Conservation (phyloP, 1,140 invertebrate species). For the Cotesia typhae region DNA sequence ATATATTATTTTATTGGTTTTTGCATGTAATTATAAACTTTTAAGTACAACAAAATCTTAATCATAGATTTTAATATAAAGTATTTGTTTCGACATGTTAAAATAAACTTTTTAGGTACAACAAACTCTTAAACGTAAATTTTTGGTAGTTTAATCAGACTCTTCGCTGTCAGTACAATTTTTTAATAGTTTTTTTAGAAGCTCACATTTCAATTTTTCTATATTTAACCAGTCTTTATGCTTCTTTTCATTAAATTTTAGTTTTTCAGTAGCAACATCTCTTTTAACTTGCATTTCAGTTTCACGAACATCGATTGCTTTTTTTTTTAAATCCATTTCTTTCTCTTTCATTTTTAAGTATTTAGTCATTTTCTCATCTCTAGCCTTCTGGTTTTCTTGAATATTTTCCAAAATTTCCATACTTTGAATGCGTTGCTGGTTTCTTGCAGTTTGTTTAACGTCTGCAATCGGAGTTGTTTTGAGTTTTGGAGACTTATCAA, state of each 20-base stretch:
- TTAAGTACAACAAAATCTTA: not conserved
- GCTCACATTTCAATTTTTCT: constrained; percentile 18
- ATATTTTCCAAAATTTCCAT: not conserved
- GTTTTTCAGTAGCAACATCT: constrained; percentile 2
- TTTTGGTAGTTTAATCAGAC: constrained; percentile 1
- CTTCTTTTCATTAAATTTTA: not conserved
- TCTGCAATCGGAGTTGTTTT: not conserved
- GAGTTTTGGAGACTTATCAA: not conserved
- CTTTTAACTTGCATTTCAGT: not conserved
- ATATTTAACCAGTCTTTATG: constrained; percentile 3
- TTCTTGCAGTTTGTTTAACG: not conserved
- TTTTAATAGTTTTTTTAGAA: constrained; percentile 1
- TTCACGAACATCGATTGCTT: not conserved
- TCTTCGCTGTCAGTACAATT: constrained; percentile 4
- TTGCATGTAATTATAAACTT: constrained; percentile 1
- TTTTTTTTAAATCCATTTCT: not conserved
- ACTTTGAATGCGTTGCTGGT: not conserved
- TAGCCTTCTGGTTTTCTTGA: not conserved
- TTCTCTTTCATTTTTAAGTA: constrained; percentile 6
- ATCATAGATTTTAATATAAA: not conserved
- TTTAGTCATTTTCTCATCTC: not conserved
- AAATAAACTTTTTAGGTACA: constrained; percentile 10
- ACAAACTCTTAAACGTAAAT: not conserved
- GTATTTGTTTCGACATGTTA: not conserved
- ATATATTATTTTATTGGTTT: constrained; percentile 3